Evolutionary conservation across 2,888 invertebrate species (phyloP).

Genomic region (Lissocephala sabroskyi): DNA sequence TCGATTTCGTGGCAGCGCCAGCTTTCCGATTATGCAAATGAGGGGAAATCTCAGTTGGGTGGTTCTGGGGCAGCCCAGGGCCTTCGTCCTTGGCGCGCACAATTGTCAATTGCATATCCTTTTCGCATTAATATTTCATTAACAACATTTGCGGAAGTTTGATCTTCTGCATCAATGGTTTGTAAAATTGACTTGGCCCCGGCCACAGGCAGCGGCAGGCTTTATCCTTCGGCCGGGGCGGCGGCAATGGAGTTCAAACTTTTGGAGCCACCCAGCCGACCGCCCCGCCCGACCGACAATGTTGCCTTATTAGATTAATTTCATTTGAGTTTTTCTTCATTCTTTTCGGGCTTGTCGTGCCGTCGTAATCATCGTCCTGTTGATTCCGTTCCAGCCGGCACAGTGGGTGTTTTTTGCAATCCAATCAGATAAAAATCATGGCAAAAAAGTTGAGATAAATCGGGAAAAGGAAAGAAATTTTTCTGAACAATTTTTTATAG

Average conservation of each 20-base stretch:
- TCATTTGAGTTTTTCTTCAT: slow-evolving; percentile 48
- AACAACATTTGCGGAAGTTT: slow-evolving; percentile 69
- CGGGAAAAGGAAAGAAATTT: no score
- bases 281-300: slow-evolving; percentile 55
- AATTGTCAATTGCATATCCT: slow-evolving; percentile 69
- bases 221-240: no score
- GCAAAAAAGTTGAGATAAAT: no score
- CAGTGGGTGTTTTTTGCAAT: neutral
- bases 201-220: slow-evolving; percentile 18
- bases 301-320: slow-evolving; percentile 71
- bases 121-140: slow-evolving; percentile 66
- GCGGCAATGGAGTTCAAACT: slow-evolving; percentile 2
- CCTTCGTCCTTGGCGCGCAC: slow-evolving; percentile 24
- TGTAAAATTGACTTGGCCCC: slow-evolving; percentile 69
- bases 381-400: neutral
- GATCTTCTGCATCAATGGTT: slow-evolving; percentile 72
- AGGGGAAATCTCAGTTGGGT: slow-evolving; percentile 27
- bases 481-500: no score
- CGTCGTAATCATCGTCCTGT: no score
- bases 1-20: no score
- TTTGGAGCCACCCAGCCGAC: slow-evolving; percentile 8
- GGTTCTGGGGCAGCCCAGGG: slow-evolving; percentile 41
- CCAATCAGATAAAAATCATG: no score
- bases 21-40: slow-evolving; percentile 45
- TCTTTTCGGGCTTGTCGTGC: slow-evolving; percentile 24